These are phyloP conservation scores for Eupeodes corollae DNA, from an alignment of 1,140 invertebrate genomes.

Conservation along the genomic window DNA sequence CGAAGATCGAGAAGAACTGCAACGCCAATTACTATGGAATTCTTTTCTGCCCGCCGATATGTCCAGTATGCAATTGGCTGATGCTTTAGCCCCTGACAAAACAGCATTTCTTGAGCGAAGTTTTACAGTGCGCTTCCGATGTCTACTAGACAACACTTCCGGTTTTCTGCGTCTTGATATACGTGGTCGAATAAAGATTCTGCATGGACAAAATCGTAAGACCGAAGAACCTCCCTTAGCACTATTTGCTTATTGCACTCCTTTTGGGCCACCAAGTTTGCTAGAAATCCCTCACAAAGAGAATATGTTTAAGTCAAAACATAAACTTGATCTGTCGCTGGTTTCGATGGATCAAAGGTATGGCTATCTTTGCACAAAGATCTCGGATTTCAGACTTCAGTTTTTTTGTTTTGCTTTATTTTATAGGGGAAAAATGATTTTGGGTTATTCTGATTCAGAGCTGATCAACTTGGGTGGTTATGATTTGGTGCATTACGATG, in stretches of 20 bases:
- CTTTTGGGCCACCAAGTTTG: slow-evolving; percentile 89
- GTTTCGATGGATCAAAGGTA: slow-evolving; percentile 95
- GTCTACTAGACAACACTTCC: slow-evolving; percentile 96
- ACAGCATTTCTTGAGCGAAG: slow-evolving; percentile 79
- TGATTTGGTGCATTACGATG: slow-evolving; percentile 94
- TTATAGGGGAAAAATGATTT: slow-evolving; percentile 79
- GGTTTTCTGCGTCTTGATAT: slow-evolving; percentile 97
- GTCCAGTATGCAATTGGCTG: slow-evolving; percentile 66
- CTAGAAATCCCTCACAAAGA: slow-evolving; percentile 85
- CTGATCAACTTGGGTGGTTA: slow-evolving; percentile 88
- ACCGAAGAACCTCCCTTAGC: slow-evolving; percentile 87
- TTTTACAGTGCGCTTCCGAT: slow-evolving; percentile 96
- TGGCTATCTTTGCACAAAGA: slow-evolving; percentile 2
- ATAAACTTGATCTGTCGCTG: slow-evolving; percentile 89
- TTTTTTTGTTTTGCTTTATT: neutral
- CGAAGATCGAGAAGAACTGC: slow-evolving; percentile 94
- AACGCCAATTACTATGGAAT: slow-evolving; percentile 93
- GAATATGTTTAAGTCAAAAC: slow-evolving; percentile 98
- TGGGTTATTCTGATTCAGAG: slow-evolving; percentile 88
- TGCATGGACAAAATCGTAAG: slow-evolving; percentile 92
- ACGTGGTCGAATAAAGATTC: slow-evolving; percentile 85
- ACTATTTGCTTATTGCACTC: slow-evolving; percentile 93
- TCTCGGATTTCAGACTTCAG: neutral
- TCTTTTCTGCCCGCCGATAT: slow-evolving; percentile 78
- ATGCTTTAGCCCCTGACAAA: slow-evolving; percentile 74